Percentiles rank a stretch among this genome's conserved stretches.
Conservation (phyloP, 2,888 invertebrate species). For the Erynnis tages region DNA sequence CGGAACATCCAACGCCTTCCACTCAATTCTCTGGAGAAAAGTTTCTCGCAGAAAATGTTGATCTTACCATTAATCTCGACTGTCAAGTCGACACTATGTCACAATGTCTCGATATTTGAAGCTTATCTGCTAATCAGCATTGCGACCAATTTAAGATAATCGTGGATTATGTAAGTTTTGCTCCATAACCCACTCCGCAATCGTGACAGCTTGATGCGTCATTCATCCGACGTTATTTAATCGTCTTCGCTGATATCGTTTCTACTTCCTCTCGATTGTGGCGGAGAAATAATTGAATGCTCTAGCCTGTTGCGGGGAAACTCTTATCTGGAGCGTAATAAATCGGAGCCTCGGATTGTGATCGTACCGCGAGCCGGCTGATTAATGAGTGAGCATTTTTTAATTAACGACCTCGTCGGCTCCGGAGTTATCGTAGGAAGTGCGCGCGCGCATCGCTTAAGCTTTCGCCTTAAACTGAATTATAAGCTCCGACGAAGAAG, state of each 20-base stretch:
- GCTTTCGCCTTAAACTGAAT: constrained; percentile 44
- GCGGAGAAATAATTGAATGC: constrained; percentile 5
- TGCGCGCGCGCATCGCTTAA: constrained; percentile 26
- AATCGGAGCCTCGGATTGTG: constrained; percentile 57
- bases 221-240: no score
- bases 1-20: constrained; percentile 29
- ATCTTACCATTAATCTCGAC: no score
- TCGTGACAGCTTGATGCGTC: no score
- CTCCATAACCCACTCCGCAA: no score
- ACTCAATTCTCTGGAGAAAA: neutral
- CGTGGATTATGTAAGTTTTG: no score
- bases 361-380: constrained; percentile 50
- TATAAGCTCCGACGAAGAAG: constrained; percentile 50
- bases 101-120: no score
- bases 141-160: no score
- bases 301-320: neutral
- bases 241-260: neutral
- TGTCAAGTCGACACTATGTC: no score
- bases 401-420: constrained; percentile 55
- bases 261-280: neutral
- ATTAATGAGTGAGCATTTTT: constrained; percentile 65
- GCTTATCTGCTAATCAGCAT: no score
- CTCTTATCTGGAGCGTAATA: constrained; percentile 61
- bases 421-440: constrained; percentile 33
- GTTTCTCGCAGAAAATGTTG: neutral